A percentile compares a stretch with the other conserved stretches of the same genome.
These are phyloP conservation scores for Sinocyclocheilus anophthalmus DNA, from an alignment of 2,113 vertebrate species.

Conservation along the genomic window DNA sequence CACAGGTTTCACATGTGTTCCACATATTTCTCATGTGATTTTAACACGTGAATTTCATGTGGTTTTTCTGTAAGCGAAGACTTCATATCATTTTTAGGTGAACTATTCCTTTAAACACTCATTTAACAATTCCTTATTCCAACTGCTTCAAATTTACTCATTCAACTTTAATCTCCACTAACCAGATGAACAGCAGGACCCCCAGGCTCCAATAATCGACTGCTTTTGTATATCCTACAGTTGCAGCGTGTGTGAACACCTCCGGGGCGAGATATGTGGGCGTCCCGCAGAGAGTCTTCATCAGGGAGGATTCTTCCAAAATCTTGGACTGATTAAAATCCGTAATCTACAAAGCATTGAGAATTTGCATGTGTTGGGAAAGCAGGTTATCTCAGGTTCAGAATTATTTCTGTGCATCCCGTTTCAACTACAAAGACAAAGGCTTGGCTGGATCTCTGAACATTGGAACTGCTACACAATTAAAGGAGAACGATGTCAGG, in stretches of 20 bases:
- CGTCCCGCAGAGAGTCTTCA: conserved; percentile 94
- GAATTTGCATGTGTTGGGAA: background rate
- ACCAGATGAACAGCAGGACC: conserved; percentile 59
- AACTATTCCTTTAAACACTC: background rate
- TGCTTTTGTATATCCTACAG: conserved; percentile 83
- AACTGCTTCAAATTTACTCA: background rate
- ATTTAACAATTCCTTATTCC: too few species aligned
- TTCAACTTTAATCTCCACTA: conserved; percentile 6
- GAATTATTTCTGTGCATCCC: background rate
- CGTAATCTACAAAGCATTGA: conserved; percentile 81
- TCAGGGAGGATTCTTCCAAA: conserved; percentile 88
- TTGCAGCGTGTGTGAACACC: conserved; percentile 83
- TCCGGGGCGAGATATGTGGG: conserved; percentile 93
- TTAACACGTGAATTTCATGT: too few species aligned
- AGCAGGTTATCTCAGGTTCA: background rate
- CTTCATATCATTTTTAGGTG: background rate
- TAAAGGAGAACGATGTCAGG: background rate
- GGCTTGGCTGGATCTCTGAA: background rate
- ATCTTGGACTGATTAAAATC: conserved; percentile 97
- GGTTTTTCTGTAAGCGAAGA: too few species aligned
- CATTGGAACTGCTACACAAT: background rate
- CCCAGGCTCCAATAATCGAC: conserved; percentile 80
- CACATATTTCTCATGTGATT: too few species aligned
- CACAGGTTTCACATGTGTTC: too few species aligned
- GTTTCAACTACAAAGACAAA: background rate